phyloP scores from a whole-genome alignment of 2,888 invertebrate species.

The Priocnemis perturbator region DNA sequence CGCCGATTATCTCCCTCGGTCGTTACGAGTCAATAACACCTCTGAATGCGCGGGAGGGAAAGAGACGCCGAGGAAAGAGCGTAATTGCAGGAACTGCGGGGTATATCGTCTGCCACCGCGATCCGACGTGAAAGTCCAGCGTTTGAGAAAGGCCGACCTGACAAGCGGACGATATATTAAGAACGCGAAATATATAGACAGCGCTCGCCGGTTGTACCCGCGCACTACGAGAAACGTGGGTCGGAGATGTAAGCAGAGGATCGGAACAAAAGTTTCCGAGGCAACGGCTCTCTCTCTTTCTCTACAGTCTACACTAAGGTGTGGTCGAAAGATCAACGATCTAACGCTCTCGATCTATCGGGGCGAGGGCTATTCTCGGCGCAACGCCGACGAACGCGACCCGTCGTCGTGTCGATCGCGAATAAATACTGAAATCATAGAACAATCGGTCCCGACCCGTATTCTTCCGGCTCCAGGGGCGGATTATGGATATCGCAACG shows the following conservation, averaged over 20 bases:
- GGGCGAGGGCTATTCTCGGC: background rate
- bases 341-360: constrained; percentile 23
- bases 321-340: constrained; percentile 38
- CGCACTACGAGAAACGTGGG: constrained; percentile 5
- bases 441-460: constrained; percentile 25
- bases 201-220: too few species aligned
- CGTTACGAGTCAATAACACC: constrained; percentile 1
- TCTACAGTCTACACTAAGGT: too few species aligned
- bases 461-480: background rate
- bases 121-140: constrained; percentile 16
- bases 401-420: constrained; percentile 9
- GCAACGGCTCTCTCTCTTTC: constrained; percentile 4
- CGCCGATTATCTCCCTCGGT: too few species aligned
- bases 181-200: background rate
- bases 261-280: constrained; percentile 31
- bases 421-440: constrained; percentile 28
- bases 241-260: constrained; percentile 6
- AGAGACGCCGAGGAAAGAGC: constrained; percentile 2
- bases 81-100: too few species aligned
- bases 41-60: constrained; percentile 7
- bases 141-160: constrained; percentile 11
- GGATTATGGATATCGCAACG: background rate
- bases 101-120: constrained; percentile 1
- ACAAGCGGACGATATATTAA: constrained; percentile 12
- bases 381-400: background rate